A percentile compares a stretch with the other conserved stretches of the same genome.
Evolutionary conservation across 2,113 vertebrate species (phyloP).

Genomic region (Chloroceryle aenea): DNA sequence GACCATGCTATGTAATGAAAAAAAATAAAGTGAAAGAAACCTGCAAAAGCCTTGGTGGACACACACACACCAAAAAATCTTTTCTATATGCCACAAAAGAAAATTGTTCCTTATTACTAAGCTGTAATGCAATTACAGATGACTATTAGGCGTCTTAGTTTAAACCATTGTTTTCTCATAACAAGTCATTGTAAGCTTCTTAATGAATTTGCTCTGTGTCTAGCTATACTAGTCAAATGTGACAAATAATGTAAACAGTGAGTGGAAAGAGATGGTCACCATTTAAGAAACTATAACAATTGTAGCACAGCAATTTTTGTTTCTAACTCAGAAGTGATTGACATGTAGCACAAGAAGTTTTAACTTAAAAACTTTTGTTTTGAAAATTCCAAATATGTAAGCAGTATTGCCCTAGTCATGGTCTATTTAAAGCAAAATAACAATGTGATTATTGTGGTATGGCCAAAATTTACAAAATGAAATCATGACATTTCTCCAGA

Average conservation of each 20-base stretch:
- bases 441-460: neutral
- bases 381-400: neutral
- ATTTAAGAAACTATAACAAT: neutral
- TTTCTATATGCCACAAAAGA: neutral
- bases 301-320: neutral
- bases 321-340: neutral
- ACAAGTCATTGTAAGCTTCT: neutral
- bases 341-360: neutral
- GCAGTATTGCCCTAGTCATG: neutral
- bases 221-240: neutral
- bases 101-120: neutral
- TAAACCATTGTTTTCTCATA: neutral
- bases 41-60: neutral
- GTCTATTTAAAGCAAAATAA: neutral
- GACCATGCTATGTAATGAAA: neutral
- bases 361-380: neutral
- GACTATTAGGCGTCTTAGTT: neutral
- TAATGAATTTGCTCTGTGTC: neutral
- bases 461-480: slow-evolving; percentile 27
- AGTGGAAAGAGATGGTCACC: neutral
- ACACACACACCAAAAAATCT: neutral
- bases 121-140: neutral
- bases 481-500: slow-evolving; percentile 38
- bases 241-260: neutral
- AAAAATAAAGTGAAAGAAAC: neutral